A percentile compares a stretch with the other conserved stretches of the same genome.
Conservation (phyloP, 2,797 vertebrate genomes). For the Gymnocypris eckloni region DNA sequence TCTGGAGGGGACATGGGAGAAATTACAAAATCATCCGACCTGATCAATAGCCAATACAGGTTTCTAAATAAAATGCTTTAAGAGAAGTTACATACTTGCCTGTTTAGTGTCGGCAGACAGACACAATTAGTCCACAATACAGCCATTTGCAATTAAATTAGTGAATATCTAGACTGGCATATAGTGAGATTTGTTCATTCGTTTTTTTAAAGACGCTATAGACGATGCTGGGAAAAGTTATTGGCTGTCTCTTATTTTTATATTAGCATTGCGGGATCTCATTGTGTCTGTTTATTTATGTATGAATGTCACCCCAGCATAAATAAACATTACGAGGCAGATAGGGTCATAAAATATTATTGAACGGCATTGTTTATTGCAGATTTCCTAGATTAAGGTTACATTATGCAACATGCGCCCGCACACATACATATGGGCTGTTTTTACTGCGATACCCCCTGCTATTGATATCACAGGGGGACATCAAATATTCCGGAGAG, state of each 20-base stretch:
- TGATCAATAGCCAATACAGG: constrained; percentile 48
- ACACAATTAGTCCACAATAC: background rate
- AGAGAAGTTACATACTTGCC: constrained; percentile 27
- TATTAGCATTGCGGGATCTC: constrained; percentile 36
- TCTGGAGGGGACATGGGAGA: constrained; percentile 28
- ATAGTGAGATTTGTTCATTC: constrained; percentile 38
- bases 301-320: constrained; percentile 26
- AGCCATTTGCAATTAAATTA: constrained; percentile 38
- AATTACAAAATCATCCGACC: constrained; percentile 44
- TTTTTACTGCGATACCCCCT: background rate
- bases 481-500: constrained; percentile 20
- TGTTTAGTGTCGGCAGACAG: constrained; percentile 19
- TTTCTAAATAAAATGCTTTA: constrained; percentile 49
- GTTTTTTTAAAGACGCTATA: constrained; percentile 9
- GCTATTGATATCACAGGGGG: constrained; percentile 30
- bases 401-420: background rate
- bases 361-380: constrained; percentile 25
- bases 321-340: constrained; percentile 31
- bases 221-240: constrained; percentile 36
- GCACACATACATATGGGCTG: background rate
- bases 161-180: constrained; percentile 14
- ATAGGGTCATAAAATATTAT: constrained; percentile 41
- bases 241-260: constrained; percentile 41
- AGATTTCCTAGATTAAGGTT: constrained; percentile 45
- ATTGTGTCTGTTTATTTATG: constrained; percentile 51